Evolutionary conservation across 2,888 invertebrate species (phyloP), one percentile per base, ranked within the genome.

Genomic region (Hydriomena furcata): DNA sequence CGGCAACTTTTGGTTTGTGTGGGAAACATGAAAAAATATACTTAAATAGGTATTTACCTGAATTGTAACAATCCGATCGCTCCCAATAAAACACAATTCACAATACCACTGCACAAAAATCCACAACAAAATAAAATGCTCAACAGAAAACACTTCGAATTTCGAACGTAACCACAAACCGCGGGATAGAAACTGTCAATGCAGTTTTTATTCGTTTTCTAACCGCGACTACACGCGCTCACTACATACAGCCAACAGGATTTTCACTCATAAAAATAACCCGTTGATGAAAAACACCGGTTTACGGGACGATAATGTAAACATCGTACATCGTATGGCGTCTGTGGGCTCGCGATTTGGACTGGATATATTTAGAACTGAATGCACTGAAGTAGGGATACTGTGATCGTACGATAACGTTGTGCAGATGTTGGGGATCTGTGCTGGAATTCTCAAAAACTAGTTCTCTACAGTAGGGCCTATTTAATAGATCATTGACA

Each of bases 331-430:
- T 60, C 71, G 71, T 71, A 74, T 80, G 72, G 58, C 71, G 69
- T 68, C 75, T 75, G 71, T 76, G 82, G 80, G 83, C 81, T 79
- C 88, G 81, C 79, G 84, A 76, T 82, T 82, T 79, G 72, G 71
- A 89, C 89, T 90, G 88, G 84, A 86, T 88, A 88, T 84, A 81
- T 72, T 84, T 87, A 86, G 79, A 70, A 60, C 55, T 48, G 49
- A 38, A 48, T 55, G 65, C 73, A 66, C 68, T 68, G 76, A 76
- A 77, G 83, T 73, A 52, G 52, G 42, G 52, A 31, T 41, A 72
- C 63, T 65, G 69, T 62, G 65, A 66, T 60, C 70, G 70, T 66
- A 67, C 73, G 79, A 79, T 79, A 78, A 73, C 68, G 65, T 52
- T 73, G 68, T 70, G 71, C 78, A 79, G 77, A 78, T 73, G 74